phyloP scores from a whole-genome alignment of 92 coral and sea anemone genomes.

The Desmophyllum pertusum region DNA sequence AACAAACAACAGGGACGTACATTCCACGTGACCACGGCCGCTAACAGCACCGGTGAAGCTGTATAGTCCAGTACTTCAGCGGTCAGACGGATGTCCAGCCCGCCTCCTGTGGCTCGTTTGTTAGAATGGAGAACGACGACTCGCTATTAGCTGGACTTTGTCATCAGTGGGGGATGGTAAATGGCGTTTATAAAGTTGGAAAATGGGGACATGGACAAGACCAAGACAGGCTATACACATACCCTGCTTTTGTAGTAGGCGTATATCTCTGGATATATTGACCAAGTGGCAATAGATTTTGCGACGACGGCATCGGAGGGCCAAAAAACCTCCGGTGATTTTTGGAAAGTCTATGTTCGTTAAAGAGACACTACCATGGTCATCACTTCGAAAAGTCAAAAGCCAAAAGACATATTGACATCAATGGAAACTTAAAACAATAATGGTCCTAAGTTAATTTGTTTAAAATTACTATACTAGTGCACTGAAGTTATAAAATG shows the following conservation, averaged over 20 bases:
- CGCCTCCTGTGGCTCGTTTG: slow-evolving; percentile 14
- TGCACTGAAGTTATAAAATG: too few species aligned
- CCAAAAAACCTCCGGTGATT: not conserved
- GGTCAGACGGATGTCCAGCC: too few species aligned
- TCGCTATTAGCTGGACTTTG: not conserved
- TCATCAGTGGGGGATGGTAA: not conserved
- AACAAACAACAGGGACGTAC: too few species aligned
- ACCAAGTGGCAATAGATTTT: not conserved
- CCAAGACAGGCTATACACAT: not conserved
- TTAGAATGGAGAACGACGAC: not conserved
- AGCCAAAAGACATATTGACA: too few species aligned
- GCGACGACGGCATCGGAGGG: not conserved
- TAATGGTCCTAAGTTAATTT: too few species aligned
- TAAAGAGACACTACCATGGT: not conserved
- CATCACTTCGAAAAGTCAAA: too few species aligned
- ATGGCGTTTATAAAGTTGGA: not conserved
- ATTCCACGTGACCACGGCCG: too few species aligned
- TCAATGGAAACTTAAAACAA: too few species aligned
- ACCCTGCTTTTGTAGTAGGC: not conserved
- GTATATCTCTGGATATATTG: not conserved
- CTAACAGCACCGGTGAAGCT: too few species aligned
- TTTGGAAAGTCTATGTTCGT: not conserved
- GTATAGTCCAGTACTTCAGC: too few species aligned
- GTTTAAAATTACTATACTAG: not conserved
- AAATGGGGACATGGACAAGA: slow-evolving; percentile 30